These are phyloP conservation scores for Vultur gryphus DNA, from an alignment of 2,797 vertebrate genomes.

Conservation along the genomic window DNA sequence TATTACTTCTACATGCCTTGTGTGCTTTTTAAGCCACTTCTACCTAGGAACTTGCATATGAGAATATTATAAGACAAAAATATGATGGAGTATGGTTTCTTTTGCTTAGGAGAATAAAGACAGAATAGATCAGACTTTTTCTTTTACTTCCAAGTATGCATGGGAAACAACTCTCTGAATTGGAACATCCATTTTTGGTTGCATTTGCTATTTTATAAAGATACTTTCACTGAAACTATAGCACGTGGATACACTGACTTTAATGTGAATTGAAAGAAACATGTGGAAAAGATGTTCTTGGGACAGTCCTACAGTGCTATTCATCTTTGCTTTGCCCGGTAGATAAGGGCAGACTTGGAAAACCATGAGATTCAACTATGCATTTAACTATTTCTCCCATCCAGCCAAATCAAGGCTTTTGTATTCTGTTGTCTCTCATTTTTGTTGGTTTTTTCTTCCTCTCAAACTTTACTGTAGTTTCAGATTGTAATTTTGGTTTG, in stretches of 20 bases:
- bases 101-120: not conserved
- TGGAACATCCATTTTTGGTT: not conserved
- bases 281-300: not conserved
- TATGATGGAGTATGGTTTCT: not conserved
- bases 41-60: not conserved
- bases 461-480: not conserved
- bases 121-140: not conserved
- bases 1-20: not conserved
- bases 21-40: not conserved
- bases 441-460: not conserved
- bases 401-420: not conserved
- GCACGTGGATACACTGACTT: fast-evolving
- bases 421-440: not conserved
- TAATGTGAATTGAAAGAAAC: not conserved
- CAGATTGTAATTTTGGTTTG: not conserved
- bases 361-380: not conserved
- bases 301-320: fast-evolving
- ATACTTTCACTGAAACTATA: not conserved
- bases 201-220: not conserved
- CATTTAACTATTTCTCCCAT: not conserved
- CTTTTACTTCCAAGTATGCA: not conserved
- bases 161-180: not conserved
- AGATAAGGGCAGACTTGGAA: not conserved
- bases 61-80: not conserved
- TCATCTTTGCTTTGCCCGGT: not conserved